A percentile compares a stretch with the other conserved stretches of the same genome.
Evolutionary conservation across 2,113 vertebrate genomes (phyloP).

Genomic region (Cebus imitator): DNA sequence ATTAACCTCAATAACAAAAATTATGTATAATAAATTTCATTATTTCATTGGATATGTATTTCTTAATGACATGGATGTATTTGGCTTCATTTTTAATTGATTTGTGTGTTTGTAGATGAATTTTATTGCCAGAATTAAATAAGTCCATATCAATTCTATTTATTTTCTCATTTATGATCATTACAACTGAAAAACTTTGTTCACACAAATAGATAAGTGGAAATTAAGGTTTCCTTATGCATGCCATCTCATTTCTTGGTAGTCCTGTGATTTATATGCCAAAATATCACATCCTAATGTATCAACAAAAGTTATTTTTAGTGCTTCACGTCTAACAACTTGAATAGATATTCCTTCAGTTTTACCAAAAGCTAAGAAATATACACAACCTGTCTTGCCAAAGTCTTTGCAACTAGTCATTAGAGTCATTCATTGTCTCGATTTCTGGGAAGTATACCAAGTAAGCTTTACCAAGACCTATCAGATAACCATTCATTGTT

Average conservation of each 20-base stretch:
- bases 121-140: neutral
- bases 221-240: neutral
- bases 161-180: neutral
- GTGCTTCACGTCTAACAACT: slow-evolving; percentile 28
- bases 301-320: slow-evolving; percentile 52
- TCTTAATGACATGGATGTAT: neutral
- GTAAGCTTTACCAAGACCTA: slow-evolving; percentile 24
- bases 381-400: neutral
- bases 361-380: slow-evolving; percentile 48
- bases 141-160: slow-evolving; percentile 21
- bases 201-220: neutral
- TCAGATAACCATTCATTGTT: slow-evolving; percentile 34
- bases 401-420: slow-evolving; percentile 1
- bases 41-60: slow-evolving; percentile 6
- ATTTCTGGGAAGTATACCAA: slow-evolving; percentile 52
- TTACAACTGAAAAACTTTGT: neutral
- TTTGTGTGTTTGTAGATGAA: neutral
- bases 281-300: slow-evolving; percentile 24
- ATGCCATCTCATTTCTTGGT: neutral
- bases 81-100: slow-evolving; percentile 25
- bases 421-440: neutral
- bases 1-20: neutral
- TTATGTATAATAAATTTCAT: neutral
- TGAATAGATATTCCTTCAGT: slow-evolving; percentile 15
- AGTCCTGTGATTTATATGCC: neutral